Evolutionary conservation across 2,888 invertebrate species (phyloP).

Genomic region (Nomada fabriciana): DNA sequence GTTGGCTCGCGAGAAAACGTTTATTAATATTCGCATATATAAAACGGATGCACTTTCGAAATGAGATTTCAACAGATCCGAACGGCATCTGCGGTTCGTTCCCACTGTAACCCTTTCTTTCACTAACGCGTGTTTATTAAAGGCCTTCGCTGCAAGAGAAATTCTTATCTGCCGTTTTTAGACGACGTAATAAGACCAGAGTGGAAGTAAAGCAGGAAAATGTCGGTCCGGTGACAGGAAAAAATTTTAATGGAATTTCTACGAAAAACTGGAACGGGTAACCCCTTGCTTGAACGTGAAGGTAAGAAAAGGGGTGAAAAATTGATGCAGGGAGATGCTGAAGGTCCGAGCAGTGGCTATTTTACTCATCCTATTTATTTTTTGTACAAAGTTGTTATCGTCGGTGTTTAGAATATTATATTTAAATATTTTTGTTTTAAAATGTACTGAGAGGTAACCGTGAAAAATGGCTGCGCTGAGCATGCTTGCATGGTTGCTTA

Average conservation of each 20-base stretch:
- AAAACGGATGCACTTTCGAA: slow-evolving; percentile 35
- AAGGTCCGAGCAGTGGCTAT: neutral
- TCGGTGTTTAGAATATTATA: neutral
- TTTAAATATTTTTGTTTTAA: too few relatives aligned
- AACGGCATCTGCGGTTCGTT: neutral
- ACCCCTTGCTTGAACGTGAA: neutral
- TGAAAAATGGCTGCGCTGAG: neutral
- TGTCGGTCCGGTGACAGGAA: neutral
- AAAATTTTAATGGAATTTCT: neutral
- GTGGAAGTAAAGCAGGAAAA: neutral
- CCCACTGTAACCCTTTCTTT: neutral
- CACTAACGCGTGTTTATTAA: slow-evolving; percentile 1
- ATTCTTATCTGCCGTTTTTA: slow-evolving; percentile 27
- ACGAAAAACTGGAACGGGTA: neutral
- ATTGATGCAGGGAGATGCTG: neutral
- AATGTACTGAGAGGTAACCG: neutral
- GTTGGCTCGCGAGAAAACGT: slow-evolving; percentile 14
- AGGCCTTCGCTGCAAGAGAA: slow-evolving; percentile 1
- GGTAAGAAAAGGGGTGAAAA: neutral
- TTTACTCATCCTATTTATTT: neutral
- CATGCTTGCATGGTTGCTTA: neutral
- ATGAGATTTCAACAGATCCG: slow-evolving; percentile 28
- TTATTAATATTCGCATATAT: slow-evolving; percentile 36
- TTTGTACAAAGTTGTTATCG: neutral
- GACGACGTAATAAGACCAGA: neutral